Evolutionary conservation across 1,140 invertebrate species (phyloP), one percentile per base, ranked within the genome.

Genomic region (Mylabris phalerata): DNA sequence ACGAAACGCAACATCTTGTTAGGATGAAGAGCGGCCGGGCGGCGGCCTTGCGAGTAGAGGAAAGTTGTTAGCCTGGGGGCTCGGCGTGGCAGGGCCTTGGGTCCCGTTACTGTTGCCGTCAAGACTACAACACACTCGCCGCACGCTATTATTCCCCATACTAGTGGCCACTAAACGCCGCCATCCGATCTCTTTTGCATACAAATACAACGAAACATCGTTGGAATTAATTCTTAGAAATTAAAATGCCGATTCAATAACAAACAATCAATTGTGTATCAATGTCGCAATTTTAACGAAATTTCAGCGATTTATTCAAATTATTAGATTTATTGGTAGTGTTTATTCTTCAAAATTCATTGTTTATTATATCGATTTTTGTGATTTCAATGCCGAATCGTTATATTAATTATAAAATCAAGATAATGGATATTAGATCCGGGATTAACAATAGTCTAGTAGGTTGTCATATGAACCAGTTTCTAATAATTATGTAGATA

Each of bases 1-100:
- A 32, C 32, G 7, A 32, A n/a, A 32, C 7, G 32, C 32, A 32
- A 32, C 32, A 32, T 32, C 32, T 32, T 32, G 32, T 19, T 19
- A 19, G 19, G 24, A 27, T 55, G 58, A 60, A 59, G 57, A 59
- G 57, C 57, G 57, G 57, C 41, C 57, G 57, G 58, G 38, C 43
- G 44, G 49, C 59, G 59, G 59, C 59, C 59, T 60, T 60, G 59
- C 59, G 52, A 10, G 10, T 10, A 55, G 59, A 60, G 59, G 59
- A 60, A 60, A 60, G 59, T 60, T 60, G 49, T 27, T 43, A 24
- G 59, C 59, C 59, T 40, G 51, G 40, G 54, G 59, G 52, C 52
- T 56, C 59, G 59, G 59, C 59, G 59, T 60, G 59, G 59, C 59
- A 60, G 52, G 59, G 59, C 59, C 59, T 60, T 60, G 59, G 59